Evolutionary conservation across 2,888 invertebrate genomes (phyloP), one percentile per base, ranked within the genome.

Genomic region (Latrodectus hesperus): DNA sequence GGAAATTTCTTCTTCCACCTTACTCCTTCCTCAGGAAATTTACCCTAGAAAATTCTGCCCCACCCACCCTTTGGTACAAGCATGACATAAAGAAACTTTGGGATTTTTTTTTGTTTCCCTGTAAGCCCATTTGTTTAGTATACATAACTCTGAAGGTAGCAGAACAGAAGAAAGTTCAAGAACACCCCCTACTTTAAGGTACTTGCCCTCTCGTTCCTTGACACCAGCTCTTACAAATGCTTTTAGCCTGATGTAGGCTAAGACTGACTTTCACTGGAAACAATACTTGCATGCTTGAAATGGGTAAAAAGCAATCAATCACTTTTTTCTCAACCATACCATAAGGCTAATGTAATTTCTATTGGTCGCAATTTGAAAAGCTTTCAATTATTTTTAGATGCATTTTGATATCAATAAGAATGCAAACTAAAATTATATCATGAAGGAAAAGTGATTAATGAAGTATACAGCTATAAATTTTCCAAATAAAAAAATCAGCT

Each of bases 131-230:
- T 60, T 60, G 60, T 60, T 60, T 60, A 16, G 60, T 60, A 60
- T 60, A 60, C 60, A 60, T 60, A n/a, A 60, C 60, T 16, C 60
- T n/a, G 14, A 60, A 38, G 12, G n/a, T n/a, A 60, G 14, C 10
- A n/a, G 60, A 60, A 60, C 11, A 60, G 60, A 60, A 60, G 71
- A 60, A 80, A 81, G 82, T 82, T 82, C 75, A 82, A 75, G 82
- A 70, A 51, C 82, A 12, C 38, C 9, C 12, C 60, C 60, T 38
- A 38, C 38, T 10, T 67, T 68, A 51, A 74, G 82, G 82, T 82
- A 75, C 60, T 60, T 75, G 82, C 60, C 82, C 82, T 67, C 26
- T 17, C 55, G 82, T 82, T 82, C 82, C 70, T 82, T 82, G 82
- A 82, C 82, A 70, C 75, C 74, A n/a, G 26, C 64, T 78, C 70